Evolutionary conservation across 2,797 vertebrate genomes (phyloP).

Genomic region (Glossophaga mutica): DNA sequence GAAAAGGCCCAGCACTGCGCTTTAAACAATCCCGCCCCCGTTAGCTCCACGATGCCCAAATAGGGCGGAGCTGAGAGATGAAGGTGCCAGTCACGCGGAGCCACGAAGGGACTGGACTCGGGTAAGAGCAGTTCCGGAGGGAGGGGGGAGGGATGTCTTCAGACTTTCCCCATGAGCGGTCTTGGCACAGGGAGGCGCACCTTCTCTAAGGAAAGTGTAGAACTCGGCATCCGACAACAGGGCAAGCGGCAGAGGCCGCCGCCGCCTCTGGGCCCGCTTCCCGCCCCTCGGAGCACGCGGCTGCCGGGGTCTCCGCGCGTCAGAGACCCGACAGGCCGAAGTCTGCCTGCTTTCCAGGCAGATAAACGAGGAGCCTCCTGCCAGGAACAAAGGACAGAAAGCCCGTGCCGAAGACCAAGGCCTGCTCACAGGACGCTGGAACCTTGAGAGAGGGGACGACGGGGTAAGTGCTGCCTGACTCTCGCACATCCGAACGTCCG

Average conservation of each 20-base stretch:
- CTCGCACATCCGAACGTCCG: background rate
- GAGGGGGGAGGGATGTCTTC: background rate
- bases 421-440: background rate
- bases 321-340: background rate
- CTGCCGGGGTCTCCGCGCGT: background rate
- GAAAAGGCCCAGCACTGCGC: background rate
- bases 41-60: background rate
- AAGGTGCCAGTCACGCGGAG: background rate
- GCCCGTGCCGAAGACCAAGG: background rate
- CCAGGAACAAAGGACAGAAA: background rate
- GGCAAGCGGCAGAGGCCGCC: background rate
- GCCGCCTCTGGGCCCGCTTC: background rate
- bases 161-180: background rate
- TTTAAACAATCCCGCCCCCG: background rate
- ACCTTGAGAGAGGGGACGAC: background rate
- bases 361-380: background rate
- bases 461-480: background rate
- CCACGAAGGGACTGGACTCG: background rate
- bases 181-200: background rate
- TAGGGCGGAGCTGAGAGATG: rapidly evolving
- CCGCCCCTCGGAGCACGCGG: background rate
- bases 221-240: background rate
- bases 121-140: background rate
- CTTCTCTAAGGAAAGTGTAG: background rate
- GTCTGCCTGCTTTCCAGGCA: background rate